These are phyloP conservation scores for Macrotis lagotis DNA, from an alignment of 2,113 vertebrate species.

Conservation along the genomic window DNA sequence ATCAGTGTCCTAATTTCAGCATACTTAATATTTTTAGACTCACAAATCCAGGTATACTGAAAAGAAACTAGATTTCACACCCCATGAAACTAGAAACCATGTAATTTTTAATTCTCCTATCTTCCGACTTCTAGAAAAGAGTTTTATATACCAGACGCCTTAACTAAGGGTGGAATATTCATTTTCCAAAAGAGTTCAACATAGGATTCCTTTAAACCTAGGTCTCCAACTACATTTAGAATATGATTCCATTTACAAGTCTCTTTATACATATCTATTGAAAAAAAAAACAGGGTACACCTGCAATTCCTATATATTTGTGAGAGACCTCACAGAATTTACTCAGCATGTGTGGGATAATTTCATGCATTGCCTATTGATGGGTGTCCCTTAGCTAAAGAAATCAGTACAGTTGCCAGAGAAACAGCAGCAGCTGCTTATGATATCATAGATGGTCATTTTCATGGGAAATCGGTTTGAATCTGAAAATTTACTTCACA, in stretches of 20 bases:
- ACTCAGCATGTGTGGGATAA: neutral
- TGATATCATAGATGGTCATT: neutral
- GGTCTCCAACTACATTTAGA: neutral
- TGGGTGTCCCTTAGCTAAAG: neutral
- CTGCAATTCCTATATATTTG: neutral
- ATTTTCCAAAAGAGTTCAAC: neutral
- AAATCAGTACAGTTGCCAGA: neutral
- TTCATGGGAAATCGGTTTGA: neutral
- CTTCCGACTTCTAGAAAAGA: neutral
- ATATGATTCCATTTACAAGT: neutral
- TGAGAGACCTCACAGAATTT: neutral
- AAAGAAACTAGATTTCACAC: neutral
- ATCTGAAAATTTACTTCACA: neutral
- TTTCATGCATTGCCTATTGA: neutral
- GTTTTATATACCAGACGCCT: neutral
- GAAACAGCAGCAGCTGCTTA: neutral
- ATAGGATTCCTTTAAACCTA: neutral
- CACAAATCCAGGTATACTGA: neutral
- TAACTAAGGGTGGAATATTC: neutral
- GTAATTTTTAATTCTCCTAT: neutral
- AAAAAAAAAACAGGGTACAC: neutral
- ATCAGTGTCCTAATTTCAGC: neutral
- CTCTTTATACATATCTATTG: neutral
- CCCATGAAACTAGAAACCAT: neutral
- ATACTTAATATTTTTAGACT: neutral